Evolutionary conservation across 2,888 invertebrate genomes (phyloP).

Genomic region (Acanthosepion esculentum): DNA sequence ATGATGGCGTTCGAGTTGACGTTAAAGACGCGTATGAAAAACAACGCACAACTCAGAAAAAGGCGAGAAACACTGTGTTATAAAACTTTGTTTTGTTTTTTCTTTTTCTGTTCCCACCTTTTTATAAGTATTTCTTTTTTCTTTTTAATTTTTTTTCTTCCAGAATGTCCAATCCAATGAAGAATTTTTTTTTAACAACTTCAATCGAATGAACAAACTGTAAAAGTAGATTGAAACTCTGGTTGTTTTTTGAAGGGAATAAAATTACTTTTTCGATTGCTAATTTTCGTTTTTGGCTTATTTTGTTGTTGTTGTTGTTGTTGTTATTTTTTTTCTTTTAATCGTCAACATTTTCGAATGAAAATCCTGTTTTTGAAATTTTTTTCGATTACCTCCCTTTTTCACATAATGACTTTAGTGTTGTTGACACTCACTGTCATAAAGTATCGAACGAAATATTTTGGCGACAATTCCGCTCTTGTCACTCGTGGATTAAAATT

Average conservation of each 20-base stretch:
- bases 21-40: background rate
- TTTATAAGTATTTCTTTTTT: background rate
- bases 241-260: too few species aligned
- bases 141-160: background rate
- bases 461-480: background rate
- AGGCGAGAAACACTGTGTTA: background rate
- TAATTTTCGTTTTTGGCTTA: background rate
- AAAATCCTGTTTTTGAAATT: background rate
- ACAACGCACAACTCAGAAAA: background rate
- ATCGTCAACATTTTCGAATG: background rate
- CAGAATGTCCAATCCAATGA: too few species aligned
- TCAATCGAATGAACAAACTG: too few species aligned
- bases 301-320: background rate
- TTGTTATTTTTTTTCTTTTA: too few species aligned
- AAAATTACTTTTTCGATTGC: background rate
- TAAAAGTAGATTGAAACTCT: too few species aligned
- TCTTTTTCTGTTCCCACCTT: background rate
- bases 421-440: background rate
- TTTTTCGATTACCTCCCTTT: background rate
- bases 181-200: too few species aligned
- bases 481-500: background rate
- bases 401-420: too few species aligned
- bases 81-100: background rate
- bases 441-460: background rate
- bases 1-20: background rate